Base-by-base conservation (phyloP, 2,797 vertebrate species). In the Rhabdomys pumilio region DNA sequence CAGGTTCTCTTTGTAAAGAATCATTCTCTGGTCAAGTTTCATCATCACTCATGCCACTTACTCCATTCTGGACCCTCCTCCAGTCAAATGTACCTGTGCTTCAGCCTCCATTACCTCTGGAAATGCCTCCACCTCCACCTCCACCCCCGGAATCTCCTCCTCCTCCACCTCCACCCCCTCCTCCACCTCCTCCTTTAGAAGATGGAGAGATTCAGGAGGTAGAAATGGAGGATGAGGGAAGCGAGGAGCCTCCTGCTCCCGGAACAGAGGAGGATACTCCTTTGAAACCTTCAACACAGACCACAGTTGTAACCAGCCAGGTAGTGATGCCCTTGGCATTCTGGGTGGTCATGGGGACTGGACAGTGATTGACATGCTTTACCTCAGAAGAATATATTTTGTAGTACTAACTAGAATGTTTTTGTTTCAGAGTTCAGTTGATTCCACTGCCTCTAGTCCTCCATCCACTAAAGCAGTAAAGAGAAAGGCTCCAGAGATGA, bases 141-240 rank as follows among this genome's bases (percentile, higher is more conserved):
- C 99, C 99, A 2, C 99, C 99, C 0, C 98, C 98, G 0, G 98
- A 98, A 6, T 98, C 98, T 0, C 98, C 81, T 86, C 99, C 96
- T 3, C 98, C 97, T 5, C 99, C 8, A 0, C 98, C 97, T 3
- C 98, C 97, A 2, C 99, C 8, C 2, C 98, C 97, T 4, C 99
- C 99, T 65, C 98, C 99, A 0, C 99, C 99, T 2, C 99, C 99
- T 0, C 99, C 99, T 3, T 99, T 99, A 4, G 99, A 99, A 91
- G 99, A 99, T 1, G 98, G 99, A 0, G 99, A 99, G 97, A 99
- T 99, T 77, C 99, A 99, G 98, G 99, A 99, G 98, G 99, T 99
- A 87, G 99, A 99, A 98, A 99, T 99, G 99, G 99, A 99, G 96
- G 99, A 99, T 34, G 99, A 99, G 41, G 99, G 99, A 13, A 99